Conservation (phyloP, 2,888 invertebrate species). For the Heteropelma amictum region DNA sequence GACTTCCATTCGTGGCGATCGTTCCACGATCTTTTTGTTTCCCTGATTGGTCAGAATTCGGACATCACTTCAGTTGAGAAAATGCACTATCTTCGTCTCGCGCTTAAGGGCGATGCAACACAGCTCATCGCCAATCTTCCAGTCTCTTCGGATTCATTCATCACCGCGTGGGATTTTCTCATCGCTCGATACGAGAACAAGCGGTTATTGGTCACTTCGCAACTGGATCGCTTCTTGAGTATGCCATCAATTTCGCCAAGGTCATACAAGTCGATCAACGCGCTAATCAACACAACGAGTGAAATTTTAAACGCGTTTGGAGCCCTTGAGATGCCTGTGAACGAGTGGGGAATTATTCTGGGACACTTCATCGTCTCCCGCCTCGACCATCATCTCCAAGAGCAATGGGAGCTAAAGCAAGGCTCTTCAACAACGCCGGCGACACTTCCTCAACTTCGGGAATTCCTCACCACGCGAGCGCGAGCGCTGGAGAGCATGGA, state of each 20-base stretch:
- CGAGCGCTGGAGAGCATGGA: too few relatives aligned
- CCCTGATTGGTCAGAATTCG: background rate
- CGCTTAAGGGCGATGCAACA: background rate
- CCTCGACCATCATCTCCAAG: too few relatives aligned
- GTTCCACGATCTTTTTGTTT: background rate
- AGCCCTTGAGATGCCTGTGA: too few relatives aligned
- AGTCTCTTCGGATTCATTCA: conserved; percentile 5
- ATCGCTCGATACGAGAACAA: background rate
- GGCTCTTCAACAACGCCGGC: too few relatives aligned
- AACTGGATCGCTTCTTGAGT: background rate
- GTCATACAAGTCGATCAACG: background rate
- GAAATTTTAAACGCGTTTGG: background rate
- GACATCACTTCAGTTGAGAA: background rate
- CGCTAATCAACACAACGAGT: background rate
- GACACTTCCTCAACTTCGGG: too few relatives aligned
- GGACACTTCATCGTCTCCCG: too few relatives aligned
- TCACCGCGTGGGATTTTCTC: background rate
- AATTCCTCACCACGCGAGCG: too few relatives aligned
- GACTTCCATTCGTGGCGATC: too few relatives aligned
- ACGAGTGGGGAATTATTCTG: too few relatives aligned
- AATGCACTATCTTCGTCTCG: background rate
- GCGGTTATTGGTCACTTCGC: background rate
- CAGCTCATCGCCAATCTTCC: background rate
- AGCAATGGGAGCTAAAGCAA: too few relatives aligned
- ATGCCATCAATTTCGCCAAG: background rate